Evolutionary conservation across 2,888 invertebrate genomes (phyloP).

Genomic region (Drepanosiphum platanoidis): DNA sequence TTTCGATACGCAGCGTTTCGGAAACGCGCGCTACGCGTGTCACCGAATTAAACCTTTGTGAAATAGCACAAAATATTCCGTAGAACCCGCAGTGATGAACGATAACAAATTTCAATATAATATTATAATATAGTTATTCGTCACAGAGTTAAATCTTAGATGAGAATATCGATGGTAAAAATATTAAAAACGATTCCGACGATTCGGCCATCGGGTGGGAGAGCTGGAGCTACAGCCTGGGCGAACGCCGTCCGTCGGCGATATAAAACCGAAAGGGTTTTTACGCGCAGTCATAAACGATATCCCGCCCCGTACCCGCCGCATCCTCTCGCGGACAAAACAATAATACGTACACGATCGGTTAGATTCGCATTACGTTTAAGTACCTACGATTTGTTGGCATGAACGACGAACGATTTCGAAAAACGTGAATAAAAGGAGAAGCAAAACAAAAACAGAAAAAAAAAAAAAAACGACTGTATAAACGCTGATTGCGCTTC

Average conservation of each 20-base stretch:
- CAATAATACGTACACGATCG: background rate
- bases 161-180: too few relatives aligned
- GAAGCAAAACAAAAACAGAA: background rate
- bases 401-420: background rate
- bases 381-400: conserved; percentile 2
- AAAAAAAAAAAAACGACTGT: background rate
- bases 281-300: background rate
- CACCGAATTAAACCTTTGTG: too few relatives aligned
- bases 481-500: background rate
- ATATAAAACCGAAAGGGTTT: background rate
- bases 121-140: too few relatives aligned
- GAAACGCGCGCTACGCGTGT: too few relatives aligned
- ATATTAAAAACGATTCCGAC: too few relatives aligned
- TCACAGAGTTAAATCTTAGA: too few relatives aligned
- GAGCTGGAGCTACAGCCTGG: too few relatives aligned
- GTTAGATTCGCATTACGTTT: background rate
- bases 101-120: too few relatives aligned
- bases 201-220: too few relatives aligned
- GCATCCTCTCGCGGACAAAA: background rate
- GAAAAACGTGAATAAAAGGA: background rate
- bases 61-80: too few relatives aligned
- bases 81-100: too few relatives aligned
- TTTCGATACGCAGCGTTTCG: too few relatives aligned
- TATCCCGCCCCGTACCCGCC: background rate
- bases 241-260: background rate